These are phyloP conservation scores for Drosophila saltans DNA, from an alignment of 1,140 invertebrate species.

Conservation along the genomic window DNA sequence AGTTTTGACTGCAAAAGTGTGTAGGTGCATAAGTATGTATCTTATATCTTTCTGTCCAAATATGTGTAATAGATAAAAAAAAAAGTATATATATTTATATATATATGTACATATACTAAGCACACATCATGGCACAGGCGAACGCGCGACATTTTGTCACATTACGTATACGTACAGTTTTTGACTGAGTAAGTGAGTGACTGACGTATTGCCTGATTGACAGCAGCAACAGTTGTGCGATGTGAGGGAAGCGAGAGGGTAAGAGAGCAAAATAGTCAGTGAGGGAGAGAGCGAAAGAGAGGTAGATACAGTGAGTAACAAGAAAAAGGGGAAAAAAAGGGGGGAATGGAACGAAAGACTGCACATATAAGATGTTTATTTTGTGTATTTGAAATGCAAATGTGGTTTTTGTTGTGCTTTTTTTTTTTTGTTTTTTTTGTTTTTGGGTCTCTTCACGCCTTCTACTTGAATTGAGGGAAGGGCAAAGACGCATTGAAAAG, in stretches of 20 bases:
- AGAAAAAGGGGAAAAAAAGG: not conserved
- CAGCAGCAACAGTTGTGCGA: slow-evolving; percentile 51
- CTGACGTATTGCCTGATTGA: slow-evolving; percentile 78
- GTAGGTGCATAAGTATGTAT: slow-evolving; percentile 1
- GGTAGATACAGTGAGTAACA: not conserved
- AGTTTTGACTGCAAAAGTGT: slow-evolving; percentile 18
- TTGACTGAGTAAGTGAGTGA: slow-evolving; percentile 33
- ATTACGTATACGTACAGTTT: slow-evolving; percentile 72
- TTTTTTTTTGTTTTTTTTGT: slow-evolving; percentile 25
- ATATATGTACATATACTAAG: slow-evolving; percentile 22
- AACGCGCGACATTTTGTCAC: slow-evolving; percentile 63
- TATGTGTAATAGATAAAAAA: slow-evolving; percentile 51
- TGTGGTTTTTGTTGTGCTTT: slow-evolving; percentile 31
- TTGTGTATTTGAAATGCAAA: slow-evolving; percentile 75
- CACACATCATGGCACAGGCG: slow-evolving; percentile 44
- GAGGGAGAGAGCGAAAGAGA: not conserved
- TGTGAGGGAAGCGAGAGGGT: not conserved
- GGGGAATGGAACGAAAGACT: slow-evolving; percentile 31
- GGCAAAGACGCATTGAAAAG: slow-evolving; percentile 33
- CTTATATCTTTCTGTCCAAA: slow-evolving; percentile 31
- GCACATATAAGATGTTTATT: slow-evolving; percentile 77
- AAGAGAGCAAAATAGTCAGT: not conserved
- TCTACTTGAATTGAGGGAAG: slow-evolving; percentile 21
- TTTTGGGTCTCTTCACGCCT: slow-evolving; percentile 23
- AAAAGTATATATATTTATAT: not conserved